Evolutionary conservation across 1,140 invertebrate species (phyloP), one percentile per base, ranked within the genome.

Genomic region (Brachionus asplanchnoidis): DNA sequence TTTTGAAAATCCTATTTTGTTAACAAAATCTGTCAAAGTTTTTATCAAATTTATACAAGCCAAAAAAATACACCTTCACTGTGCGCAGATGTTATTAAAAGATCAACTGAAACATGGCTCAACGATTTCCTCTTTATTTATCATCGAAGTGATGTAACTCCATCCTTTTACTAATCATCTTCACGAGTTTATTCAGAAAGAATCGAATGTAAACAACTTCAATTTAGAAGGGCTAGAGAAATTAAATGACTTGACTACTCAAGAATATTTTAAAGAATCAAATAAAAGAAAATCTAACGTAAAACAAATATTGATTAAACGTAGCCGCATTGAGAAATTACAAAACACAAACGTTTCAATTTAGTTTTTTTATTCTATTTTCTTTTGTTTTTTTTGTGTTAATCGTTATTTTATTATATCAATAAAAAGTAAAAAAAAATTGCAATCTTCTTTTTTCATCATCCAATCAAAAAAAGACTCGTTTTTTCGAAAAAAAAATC

Each of bases 351-450:
- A 56, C 50, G 50, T 56, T 56, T 56, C 50, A 56, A 56, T 56
- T 17, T 56, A 56, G 50, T 56, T 56, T 20, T 56, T 56, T 56
- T 56, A 56, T 56, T 56, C 50, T 56, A 56, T 56, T 56, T 56
- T 56, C 50, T 56, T 56, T 56, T 56, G n/a, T 56, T 56, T 56
- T 2, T 56, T 56, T 56, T 56, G 50, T 56, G 50, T 56, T 56
- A 56, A 56, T 56, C 50, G 0, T 26, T 26, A 26, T 26, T 26
- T 26, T 26, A 26, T 26, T 26, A 3, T 90, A 89, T 40, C 85
- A 88, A 6, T 70, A 87, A 90, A 90, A 87, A 88, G 86, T 42
- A 84, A 88, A 70, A n/a, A n/a, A n/a, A n/a, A n/a, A n/a, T n/a
- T n/a, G n/a, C n/a, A n/a, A n/a, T n/a, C n/a, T n/a, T n/a, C n/a